phyloP scores from a whole-genome alignment of 2,797 vertebrate genomes.

The Gadopsis bispinosus region DNA sequence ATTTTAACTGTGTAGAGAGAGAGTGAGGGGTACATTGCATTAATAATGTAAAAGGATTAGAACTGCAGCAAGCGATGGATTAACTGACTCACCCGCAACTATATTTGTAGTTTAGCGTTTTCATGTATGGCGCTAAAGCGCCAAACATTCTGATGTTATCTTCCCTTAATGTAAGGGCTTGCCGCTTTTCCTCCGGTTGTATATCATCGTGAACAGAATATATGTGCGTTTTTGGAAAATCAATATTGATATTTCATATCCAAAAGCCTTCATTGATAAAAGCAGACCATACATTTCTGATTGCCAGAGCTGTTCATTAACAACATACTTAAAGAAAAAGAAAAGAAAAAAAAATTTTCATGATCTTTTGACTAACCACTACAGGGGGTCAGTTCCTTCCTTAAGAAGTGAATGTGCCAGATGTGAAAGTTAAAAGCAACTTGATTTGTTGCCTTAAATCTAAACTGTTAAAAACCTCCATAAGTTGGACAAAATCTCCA shows the following conservation, averaged over 20 bases:
- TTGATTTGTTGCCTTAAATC: fast-evolving
- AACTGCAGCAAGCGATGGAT: background rate
- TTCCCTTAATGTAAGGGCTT: background rate
- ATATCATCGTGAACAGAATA: background rate
- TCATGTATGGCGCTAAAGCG: background rate
- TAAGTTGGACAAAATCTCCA: background rate
- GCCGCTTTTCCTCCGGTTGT: background rate
- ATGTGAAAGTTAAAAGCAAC: background rate
- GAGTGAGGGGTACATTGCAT: background rate
- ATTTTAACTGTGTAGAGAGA: slow-evolving; percentile 91
- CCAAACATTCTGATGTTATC: background rate
- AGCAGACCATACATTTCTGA: background rate
- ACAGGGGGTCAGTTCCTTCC: no score
- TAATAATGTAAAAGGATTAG: background rate
- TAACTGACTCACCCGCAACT: background rate
- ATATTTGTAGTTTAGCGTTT: background rate
- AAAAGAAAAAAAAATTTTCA: background rate
- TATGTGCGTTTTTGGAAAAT: background rate
- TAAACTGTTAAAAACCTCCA: background rate
- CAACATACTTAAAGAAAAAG: no score
- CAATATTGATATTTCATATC: no score
- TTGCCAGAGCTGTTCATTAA: background rate
- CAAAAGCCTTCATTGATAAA: background rate
- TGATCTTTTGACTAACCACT: background rate
- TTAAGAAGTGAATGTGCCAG: background rate